These are phyloP conservation scores for Gymnothorax javanicus DNA, from an alignment of 2,797 vertebrate species.

Conservation along the genomic window DNA sequence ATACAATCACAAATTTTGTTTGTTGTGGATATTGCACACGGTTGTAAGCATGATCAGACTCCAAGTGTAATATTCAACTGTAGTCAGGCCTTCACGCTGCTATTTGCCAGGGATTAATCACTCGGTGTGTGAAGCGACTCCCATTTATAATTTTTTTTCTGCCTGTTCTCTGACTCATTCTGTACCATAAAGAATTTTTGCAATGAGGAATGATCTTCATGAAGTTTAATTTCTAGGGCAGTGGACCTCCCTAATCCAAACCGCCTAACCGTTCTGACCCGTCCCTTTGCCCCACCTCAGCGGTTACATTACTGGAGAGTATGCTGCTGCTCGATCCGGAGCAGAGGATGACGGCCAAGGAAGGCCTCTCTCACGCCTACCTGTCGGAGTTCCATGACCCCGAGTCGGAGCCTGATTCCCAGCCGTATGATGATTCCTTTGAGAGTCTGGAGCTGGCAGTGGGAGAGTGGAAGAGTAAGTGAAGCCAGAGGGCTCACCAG, in stretches of 20 bases:
- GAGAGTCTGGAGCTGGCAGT: slow-evolving; percentile 75
- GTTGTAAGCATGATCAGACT: background rate
- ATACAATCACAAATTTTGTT: background rate
- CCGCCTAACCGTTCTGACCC: background rate
- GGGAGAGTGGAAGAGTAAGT: slow-evolving; percentile 80
- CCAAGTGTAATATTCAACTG: background rate
- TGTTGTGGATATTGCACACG: background rate
- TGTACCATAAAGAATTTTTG: background rate
- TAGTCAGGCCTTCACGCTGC: background rate
- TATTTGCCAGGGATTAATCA: background rate
- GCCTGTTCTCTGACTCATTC: background rate
- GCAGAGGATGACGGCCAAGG: slow-evolving; percentile 68
- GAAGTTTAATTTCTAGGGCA: background rate
- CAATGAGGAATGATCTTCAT: too few species aligned
- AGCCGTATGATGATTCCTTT: slow-evolving; percentile 79
- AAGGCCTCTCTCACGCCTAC: slow-evolving; percentile 72
- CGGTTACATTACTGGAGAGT: slow-evolving; percentile 72
- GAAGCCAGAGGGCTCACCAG: too few species aligned
- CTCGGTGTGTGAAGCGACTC: background rate
- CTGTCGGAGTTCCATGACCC: slow-evolving; percentile 76
- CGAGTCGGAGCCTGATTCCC: slow-evolving; percentile 68
- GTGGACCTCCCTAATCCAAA: background rate
- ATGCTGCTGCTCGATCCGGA: slow-evolving; percentile 80
- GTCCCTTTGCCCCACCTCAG: slow-evolving; percentile 48
- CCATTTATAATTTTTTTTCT: background rate